Evolutionary conservation across 2,888 invertebrate species (phyloP).

Genomic region (Brachyopa scutellaris): DNA sequence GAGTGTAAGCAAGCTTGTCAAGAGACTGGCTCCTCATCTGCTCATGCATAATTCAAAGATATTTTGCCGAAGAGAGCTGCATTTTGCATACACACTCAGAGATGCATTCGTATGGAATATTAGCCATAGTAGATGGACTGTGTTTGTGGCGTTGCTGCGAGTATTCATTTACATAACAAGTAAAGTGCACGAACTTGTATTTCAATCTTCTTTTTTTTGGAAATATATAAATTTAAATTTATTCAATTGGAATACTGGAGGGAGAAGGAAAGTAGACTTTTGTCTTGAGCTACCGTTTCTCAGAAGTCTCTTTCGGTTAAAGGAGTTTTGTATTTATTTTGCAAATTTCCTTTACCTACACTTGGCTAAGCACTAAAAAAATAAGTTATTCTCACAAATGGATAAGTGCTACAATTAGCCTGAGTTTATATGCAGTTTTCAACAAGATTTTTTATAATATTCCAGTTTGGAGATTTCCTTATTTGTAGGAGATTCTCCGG

Average conservation of each 20-base stretch:
- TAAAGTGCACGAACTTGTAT: constrained; percentile 60
- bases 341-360: constrained; percentile 12
- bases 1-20: constrained; percentile 67
- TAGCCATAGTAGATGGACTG: constrained; percentile 19
- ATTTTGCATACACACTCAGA: constrained; percentile 29
- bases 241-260: constrained; percentile 64
- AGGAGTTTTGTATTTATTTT: constrained; percentile 13
- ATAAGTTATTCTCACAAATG: neutral
- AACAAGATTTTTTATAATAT: neutral
- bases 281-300: constrained; percentile 32
- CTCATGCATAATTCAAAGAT: constrained; percentile 69
- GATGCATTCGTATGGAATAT: constrained; percentile 13
- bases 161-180: constrained; percentile 69
- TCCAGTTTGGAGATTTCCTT: neutral
- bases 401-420: constrained; percentile 17
- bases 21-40: constrained; percentile 53
- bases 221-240: constrained; percentile 57
- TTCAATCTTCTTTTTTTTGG: constrained; percentile 12
- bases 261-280: constrained; percentile 5
- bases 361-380: no score
- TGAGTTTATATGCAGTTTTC: constrained; percentile 28
- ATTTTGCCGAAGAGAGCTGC: constrained; percentile 35
- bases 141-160: constrained; percentile 17
- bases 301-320: constrained; percentile 31
- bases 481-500: no score